Evolutionary conservation across 2,113 vertebrate genomes (phyloP).

Genomic region (Oceanites oceanicus): DNA sequence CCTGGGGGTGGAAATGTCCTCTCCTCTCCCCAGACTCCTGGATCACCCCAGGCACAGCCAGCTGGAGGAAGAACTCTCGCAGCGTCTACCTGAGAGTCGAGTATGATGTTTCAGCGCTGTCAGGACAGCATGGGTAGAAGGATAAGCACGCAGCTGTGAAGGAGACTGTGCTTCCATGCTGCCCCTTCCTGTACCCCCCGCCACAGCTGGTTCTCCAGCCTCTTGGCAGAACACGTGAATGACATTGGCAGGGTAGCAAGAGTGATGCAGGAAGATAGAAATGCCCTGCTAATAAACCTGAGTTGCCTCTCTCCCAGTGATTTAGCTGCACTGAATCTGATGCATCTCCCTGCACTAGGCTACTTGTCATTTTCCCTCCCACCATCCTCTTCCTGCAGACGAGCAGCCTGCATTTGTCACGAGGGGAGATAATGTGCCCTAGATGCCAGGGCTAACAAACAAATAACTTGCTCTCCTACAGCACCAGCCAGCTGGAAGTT

Average conservation of each 20-base stretch:
- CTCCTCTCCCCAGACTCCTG: not conserved
- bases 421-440: not conserved
- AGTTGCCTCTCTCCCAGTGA: not conserved
- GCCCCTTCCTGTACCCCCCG: fast-evolving
- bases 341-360: not conserved
- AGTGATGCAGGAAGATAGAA: not conserved
- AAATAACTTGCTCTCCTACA: not conserved
- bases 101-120: not conserved
- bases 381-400: not conserved
- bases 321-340: not conserved
- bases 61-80: not conserved
- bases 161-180: not conserved
- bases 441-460: not conserved
- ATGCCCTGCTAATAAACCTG: not conserved
- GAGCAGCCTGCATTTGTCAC: not conserved
- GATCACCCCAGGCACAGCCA: not conserved
- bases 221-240: fast-evolving
- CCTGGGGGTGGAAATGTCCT: not conserved
- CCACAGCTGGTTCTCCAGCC: fast-evolving
- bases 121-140: fast-evolving
- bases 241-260: not conserved
- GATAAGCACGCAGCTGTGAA: not conserved
- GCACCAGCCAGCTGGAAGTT: not conserved
- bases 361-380: not conserved
- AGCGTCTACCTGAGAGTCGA: not conserved